Conservation (phyloP, 1,140 invertebrate genomes). For the Diachasma alloeum region DNA sequence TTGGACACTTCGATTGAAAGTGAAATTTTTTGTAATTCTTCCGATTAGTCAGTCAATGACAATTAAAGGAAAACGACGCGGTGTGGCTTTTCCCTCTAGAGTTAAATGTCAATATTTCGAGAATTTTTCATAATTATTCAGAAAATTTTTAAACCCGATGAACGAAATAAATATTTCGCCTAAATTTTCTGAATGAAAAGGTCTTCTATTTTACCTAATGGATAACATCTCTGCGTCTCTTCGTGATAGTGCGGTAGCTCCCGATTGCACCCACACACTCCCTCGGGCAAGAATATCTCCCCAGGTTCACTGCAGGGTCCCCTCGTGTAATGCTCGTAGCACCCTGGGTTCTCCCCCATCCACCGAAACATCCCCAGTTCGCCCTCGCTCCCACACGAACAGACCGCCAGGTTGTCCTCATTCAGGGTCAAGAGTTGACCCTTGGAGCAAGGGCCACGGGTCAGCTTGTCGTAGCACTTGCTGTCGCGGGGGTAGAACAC, state of each 20-base stretch:
- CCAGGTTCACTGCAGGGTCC: slow-evolving; percentile 79
- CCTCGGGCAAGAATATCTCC: slow-evolving; percentile 77
- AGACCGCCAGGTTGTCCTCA: slow-evolving; percentile 70
- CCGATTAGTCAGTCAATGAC: no score
- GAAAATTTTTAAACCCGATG: no score
- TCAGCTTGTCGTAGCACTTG: slow-evolving; percentile 74
- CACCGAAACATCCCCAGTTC: slow-evolving; percentile 65
- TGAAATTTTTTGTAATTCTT: no score
- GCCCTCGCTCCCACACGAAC: slow-evolving; percentile 64
- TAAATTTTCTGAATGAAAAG: no score
- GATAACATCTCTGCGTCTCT: slow-evolving; percentile 74
- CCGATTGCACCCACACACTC: slow-evolving; percentile 74
- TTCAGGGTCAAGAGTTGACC: slow-evolving; percentile 72
- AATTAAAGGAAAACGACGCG: no score
- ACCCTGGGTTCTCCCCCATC: slow-evolving; percentile 67
- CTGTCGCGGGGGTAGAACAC: slow-evolving; percentile 77
- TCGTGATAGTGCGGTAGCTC: slow-evolving; percentile 77
- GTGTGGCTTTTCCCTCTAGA: no score
- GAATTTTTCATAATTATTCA: no score
- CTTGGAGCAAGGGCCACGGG: slow-evolving; percentile 77
- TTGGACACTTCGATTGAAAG: no score
- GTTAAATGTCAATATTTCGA: no score
- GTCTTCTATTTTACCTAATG: slow-evolving; percentile 79
- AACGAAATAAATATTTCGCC: no score
- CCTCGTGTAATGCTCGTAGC: slow-evolving; percentile 79